A percentile compares a stretch with the other conserved stretches of the same genome.
Evolutionary conservation across 2,113 vertebrate genomes (phyloP).

Genomic region (Pachyramphus minor): DNA sequence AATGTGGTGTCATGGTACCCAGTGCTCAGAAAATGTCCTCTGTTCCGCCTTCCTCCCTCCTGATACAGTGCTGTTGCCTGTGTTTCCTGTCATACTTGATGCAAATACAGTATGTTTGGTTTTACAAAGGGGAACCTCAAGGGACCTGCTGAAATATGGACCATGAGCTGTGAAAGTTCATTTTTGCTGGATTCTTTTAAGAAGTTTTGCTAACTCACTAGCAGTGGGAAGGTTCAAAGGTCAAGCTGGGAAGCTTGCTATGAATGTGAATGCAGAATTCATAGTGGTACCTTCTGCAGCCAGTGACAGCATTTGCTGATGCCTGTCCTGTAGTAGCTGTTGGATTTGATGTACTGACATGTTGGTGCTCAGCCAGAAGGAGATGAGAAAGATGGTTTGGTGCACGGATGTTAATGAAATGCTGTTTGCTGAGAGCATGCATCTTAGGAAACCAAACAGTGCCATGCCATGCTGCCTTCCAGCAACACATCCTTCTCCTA

Average conservation of each 20-base stretch:
- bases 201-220: background rate
- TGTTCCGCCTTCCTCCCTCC: background rate
- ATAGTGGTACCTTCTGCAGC: background rate
- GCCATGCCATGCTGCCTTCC: background rate
- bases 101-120: background rate
- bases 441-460: background rate
- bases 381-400: background rate
- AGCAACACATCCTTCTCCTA: rapidly evolving
- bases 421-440: background rate
- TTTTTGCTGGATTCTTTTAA: background rate
- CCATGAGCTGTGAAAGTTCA: background rate
- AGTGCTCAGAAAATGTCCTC: background rate
- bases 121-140: background rate
- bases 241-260: background rate
- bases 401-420: background rate
- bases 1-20: background rate
- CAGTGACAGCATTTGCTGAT: background rate
- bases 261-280: background rate
- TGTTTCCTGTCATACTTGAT: background rate
- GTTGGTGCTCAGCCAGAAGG: background rate
- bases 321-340: background rate
- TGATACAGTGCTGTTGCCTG: background rate
- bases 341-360: background rate
- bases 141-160: background rate
- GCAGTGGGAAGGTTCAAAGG: background rate